A percentile compares a stretch with the other conserved stretches of the same genome.
Evolutionary conservation across 2,797 vertebrate genomes (phyloP).

Genomic region (Chromis chromis): DNA sequence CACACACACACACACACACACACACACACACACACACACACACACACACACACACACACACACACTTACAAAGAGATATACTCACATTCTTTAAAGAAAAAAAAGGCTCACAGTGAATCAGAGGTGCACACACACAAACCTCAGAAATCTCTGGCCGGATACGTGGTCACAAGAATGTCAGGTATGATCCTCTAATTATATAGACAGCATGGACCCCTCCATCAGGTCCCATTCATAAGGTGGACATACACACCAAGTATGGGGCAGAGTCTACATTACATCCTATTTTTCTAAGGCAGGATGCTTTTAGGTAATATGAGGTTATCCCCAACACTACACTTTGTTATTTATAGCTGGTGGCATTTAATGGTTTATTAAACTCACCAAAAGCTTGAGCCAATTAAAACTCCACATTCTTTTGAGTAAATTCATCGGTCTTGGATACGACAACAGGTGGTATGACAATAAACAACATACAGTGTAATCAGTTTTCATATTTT

Average conservation of each 20-base stretch:
- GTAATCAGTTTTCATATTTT: not conserved
- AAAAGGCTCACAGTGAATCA: not conserved
- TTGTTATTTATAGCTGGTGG: constrained; percentile 45
- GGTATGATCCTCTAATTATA: constrained; percentile 81
- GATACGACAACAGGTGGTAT: not conserved
- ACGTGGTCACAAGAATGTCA: constrained; percentile 68
- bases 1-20: too few species aligned
- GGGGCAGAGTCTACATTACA: constrained; percentile 56
- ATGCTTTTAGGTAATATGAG: constrained; percentile 47
- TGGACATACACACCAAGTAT: constrained; percentile 34
- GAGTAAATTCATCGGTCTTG: not conserved
- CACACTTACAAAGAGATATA: constrained; percentile 17
- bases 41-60: too few species aligned
- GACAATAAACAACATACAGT: not conserved
- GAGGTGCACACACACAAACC: constrained; percentile 1
- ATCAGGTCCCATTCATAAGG: constrained; percentile 53
- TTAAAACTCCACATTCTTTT: not conserved
- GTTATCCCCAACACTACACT: constrained; percentile 13
- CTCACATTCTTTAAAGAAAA: constrained; percentile 24
- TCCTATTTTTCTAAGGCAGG: constrained; percentile 23
- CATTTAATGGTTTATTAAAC: not conserved
- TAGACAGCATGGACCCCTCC: constrained; percentile 55
- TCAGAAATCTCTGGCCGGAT: constrained; percentile 36
- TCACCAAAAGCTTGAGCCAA: not conserved
- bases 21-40: too few species aligned